Evolutionary conservation across 2,888 invertebrate genomes (phyloP).

Genomic region (Pyrochroa serraticornis): DNA sequence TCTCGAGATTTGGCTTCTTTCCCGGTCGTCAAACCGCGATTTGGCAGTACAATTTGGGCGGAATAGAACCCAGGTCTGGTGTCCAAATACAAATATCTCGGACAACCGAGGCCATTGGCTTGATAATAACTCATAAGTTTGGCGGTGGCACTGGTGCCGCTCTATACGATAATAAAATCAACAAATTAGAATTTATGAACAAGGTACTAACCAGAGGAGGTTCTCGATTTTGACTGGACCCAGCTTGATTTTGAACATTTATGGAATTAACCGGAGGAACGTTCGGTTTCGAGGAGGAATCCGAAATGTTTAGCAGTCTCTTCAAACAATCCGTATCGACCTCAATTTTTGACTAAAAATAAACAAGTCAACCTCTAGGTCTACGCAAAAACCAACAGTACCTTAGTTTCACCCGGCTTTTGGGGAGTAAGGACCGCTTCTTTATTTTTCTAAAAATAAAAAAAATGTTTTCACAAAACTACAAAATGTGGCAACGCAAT

Average conservation of each 20-base stretch:
- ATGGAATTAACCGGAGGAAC: neutral
- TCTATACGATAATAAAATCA: slow-evolving; percentile 10
- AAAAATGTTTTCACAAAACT: too few species aligned
- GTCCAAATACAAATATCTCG: slow-evolving; percentile 58
- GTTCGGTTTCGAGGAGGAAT: neutral
- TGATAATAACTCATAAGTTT: slow-evolving; percentile 58
- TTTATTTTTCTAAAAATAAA: too few species aligned
- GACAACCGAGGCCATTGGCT: slow-evolving; percentile 55
- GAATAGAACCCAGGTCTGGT: slow-evolving; percentile 47
- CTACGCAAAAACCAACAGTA: too few species aligned
- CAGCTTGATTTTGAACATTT: neutral
- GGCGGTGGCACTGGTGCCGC: slow-evolving; percentile 42
- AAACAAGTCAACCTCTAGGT: too few species aligned
- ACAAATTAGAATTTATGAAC: neutral
- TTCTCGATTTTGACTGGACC: neutral
- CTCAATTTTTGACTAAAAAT: slow-evolving; percentile 16
- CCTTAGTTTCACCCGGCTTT: too few species aligned
- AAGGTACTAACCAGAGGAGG: neutral
- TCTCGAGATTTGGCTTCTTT: slow-evolving; percentile 57
- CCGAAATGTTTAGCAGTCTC: slow-evolving; percentile 45
- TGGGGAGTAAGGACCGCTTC: too few species aligned
- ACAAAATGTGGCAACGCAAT: too few species aligned
- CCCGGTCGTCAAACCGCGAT: slow-evolving; percentile 58
- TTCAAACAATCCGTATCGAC: slow-evolving; percentile 47
- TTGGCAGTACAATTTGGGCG: slow-evolving; percentile 60